Conservation (phyloP, 2,113 vertebrate species). For the Paraplagusia blochii region DNA sequence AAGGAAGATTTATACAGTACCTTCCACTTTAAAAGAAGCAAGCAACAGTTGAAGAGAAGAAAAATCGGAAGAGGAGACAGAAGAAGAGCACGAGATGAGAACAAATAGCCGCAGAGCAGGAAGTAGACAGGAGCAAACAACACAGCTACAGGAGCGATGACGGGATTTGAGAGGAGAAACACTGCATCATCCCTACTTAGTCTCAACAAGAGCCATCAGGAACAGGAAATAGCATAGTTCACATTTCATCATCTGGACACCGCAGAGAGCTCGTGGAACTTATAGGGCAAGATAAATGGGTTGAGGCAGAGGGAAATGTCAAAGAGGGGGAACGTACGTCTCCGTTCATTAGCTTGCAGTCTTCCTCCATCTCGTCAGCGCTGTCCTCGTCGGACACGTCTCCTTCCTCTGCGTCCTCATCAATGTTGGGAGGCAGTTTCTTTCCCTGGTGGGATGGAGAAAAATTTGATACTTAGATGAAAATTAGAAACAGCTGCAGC, state of each 20-base stretch:
- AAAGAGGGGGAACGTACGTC: slow-evolving; percentile 80
- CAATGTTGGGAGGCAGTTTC: slow-evolving; percentile 91
- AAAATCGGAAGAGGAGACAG: slow-evolving; percentile 25
- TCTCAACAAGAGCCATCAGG: slow-evolving; percentile 3
- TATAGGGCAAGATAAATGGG: background rate
- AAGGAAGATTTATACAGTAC: slow-evolving; percentile 55
- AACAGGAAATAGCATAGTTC: slow-evolving; percentile 13
- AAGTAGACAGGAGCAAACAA: slow-evolving; percentile 7
- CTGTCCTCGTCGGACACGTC: slow-evolving; percentile 99
- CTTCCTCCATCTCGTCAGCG: slow-evolving; percentile 95
- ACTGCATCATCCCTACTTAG: background rate
- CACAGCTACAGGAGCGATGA: slow-evolving; percentile 15
- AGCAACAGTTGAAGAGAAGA: slow-evolving; percentile 43
- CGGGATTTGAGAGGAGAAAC: background rate
- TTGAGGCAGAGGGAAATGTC: background rate
- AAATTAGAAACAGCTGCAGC: background rate
- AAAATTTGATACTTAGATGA: background rate
- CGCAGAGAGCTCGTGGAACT: background rate
- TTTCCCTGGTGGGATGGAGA: slow-evolving; percentile 81
- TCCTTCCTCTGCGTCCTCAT: slow-evolving; percentile 91
- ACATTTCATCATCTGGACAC: slow-evolving; percentile 4
- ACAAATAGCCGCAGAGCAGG: slow-evolving; percentile 12
- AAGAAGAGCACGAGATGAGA: slow-evolving; percentile 45
- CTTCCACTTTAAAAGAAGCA: slow-evolving; percentile 73
- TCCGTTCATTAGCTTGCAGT: slow-evolving; percentile 93